Evolutionary conservation across 2,888 invertebrate species (phyloP).

Genomic region (Nemapogon koenigi): DNA sequence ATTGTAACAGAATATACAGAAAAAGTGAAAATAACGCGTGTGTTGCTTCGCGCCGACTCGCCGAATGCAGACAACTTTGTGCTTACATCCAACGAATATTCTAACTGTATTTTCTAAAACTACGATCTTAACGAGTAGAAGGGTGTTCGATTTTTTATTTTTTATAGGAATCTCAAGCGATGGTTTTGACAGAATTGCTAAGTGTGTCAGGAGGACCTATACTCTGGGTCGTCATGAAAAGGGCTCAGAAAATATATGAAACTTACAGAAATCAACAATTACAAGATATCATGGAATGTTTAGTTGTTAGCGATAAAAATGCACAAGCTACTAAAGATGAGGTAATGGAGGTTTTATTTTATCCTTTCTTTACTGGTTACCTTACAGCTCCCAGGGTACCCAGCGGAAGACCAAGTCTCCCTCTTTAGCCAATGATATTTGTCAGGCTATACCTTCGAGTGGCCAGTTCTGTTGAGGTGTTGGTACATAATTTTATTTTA

Average conservation of each 20-base stretch:
- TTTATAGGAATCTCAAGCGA: slow-evolving; percentile 39
- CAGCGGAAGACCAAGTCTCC: too few relatives aligned
- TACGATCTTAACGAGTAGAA: not conserved
- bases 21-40: too few relatives aligned
- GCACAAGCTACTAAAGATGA: not conserved
- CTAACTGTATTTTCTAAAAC: too few relatives aligned
- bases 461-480: too few relatives aligned
- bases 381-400: too few relatives aligned
- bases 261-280: slow-evolving; percentile 27
- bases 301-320: slow-evolving; percentile 13
- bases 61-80: too few relatives aligned
- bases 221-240: slow-evolving; percentile 35
- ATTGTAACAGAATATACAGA: too few relatives aligned
- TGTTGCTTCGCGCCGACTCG: too few relatives aligned
- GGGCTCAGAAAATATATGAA: slow-evolving; percentile 32
- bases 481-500: too few relatives aligned
- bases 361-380: not conserved
- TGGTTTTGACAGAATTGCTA: slow-evolving; percentile 36
- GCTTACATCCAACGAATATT: too few relatives aligned
- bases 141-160: not conserved
- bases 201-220: slow-evolving; percentile 42
- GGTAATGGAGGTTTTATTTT: not conserved
- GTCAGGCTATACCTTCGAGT: too few relatives aligned
- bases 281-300: slow-evolving; percentile 29
- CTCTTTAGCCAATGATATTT: too few relatives aligned